These are phyloP conservation scores for Macroteleia sp. DNA, from an alignment of 2,888 invertebrate species.

Conservation along the genomic window DNA sequence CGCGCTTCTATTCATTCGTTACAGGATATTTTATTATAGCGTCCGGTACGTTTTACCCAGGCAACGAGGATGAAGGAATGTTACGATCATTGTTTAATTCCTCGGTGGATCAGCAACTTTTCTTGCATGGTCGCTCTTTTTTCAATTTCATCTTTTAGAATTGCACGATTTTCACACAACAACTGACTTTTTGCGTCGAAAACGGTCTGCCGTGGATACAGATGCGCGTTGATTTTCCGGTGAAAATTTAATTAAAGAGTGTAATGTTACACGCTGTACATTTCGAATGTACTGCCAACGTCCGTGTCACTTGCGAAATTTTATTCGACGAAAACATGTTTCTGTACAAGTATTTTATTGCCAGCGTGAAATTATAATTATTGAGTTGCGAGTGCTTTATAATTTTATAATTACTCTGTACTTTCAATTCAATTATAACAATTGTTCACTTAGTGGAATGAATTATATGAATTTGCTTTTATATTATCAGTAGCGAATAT, in stretches of 20 bases:
- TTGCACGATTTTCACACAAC: neutral
- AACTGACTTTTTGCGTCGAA: neutral
- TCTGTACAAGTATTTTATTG: too few species aligned
- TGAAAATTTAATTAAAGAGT: conserved; percentile 14
- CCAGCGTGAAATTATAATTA: conserved; percentile 12
- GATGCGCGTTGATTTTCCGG: neutral
- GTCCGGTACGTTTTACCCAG: neutral
- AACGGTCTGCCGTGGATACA: neutral
- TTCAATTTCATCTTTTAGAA: neutral
- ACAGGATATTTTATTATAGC: conserved; percentile 12
- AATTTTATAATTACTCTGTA: conserved; percentile 27
- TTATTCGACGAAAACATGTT: conserved; percentile 2
- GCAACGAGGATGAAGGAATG: neutral
- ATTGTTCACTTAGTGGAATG: conserved; percentile 21
- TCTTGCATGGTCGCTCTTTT: conserved; percentile 1
- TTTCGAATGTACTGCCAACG: too few species aligned
- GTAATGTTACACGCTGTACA: too few species aligned
- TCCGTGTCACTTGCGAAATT: neutral
- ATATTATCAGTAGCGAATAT: too few species aligned
- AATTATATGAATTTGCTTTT: conserved; percentile 11
- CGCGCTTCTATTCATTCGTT: conserved; percentile 26
- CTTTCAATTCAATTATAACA: conserved; percentile 22
- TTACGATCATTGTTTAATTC: conserved; percentile 14
- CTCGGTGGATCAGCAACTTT: neutral
- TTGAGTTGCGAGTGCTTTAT: neutral